Evolutionary conservation across 2,113 vertebrate species (phyloP).

Genomic region (Mustela nigripes): DNA sequence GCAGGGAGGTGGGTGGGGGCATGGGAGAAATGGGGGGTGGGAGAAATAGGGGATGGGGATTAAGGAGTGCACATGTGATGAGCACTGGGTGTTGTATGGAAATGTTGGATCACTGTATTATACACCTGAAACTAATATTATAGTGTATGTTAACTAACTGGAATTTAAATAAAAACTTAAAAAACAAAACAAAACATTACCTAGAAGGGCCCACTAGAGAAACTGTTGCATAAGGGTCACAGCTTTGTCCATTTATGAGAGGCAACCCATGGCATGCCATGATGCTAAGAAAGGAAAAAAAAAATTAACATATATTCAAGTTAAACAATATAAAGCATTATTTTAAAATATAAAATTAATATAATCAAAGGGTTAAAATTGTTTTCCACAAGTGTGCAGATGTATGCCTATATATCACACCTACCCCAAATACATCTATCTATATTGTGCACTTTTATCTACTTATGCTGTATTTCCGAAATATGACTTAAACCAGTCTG

Average conservation of each 20-base stretch:
- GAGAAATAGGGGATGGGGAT: not conserved
- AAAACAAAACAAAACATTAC: constrained; percentile 85
- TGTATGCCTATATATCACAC: not conserved
- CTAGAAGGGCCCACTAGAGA: constrained; percentile 96
- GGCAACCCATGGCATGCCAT: constrained; percentile 97
- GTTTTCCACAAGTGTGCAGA: not conserved
- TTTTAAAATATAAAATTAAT: constrained; percentile 29
- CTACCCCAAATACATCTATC: not conserved
- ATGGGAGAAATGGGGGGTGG: not conserved
- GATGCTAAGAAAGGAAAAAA: constrained; percentile 89
- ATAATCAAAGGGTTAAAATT: constrained; percentile 29
- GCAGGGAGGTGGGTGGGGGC: not conserved
- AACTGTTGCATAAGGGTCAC: constrained; percentile 97
- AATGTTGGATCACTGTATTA: not conserved
- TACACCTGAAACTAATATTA: not conserved
- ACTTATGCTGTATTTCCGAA: constrained; percentile 42
- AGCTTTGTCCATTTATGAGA: constrained; percentile 97
- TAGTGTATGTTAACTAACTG: not conserved
- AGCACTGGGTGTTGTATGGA: not conserved
- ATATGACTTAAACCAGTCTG: not conserved
- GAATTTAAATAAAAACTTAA: not conserved
- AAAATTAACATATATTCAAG: constrained; percentile 53
- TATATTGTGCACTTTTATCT: not conserved
- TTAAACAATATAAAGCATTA: constrained; percentile 18
- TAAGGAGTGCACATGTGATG: not conserved